Evolutionary conservation across 2,797 vertebrate genomes (phyloP).

Genomic region (Myotis findleyi): DNA sequence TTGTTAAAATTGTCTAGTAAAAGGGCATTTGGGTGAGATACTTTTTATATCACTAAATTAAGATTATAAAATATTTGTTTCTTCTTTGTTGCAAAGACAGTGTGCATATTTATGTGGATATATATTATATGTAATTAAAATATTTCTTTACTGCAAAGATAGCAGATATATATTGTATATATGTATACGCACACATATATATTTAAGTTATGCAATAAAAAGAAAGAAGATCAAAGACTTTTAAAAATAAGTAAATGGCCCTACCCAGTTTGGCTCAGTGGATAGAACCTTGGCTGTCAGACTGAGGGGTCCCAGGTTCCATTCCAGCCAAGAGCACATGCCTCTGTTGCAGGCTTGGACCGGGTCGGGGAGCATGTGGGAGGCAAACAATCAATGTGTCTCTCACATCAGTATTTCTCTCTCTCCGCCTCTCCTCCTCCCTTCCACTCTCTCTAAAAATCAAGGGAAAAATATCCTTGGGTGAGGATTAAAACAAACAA

Average conservation of each 20-base stretch:
- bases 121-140: not conserved
- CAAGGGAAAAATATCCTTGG: too few relatives aligned
- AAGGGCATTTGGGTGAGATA: not conserved
- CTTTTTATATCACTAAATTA: not conserved
- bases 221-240: not conserved
- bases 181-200: not conserved
- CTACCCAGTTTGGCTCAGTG: too few relatives aligned
- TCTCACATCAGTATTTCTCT: too few relatives aligned
- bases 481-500: too few relatives aligned
- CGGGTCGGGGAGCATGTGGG: too few relatives aligned
- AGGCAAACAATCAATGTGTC: too few relatives aligned
- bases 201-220: conserved; percentile 9
- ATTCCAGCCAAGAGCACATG: too few relatives aligned
- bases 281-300: too few relatives aligned
- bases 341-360: too few relatives aligned
- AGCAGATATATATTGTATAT: not conserved
- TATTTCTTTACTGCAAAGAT: not conserved
- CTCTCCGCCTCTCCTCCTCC: too few relatives aligned
- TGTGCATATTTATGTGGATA: not conserved
- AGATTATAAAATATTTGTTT: not conserved
- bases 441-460: too few relatives aligned
- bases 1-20: not conserved
- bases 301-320: too few relatives aligned
- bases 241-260: not conserved
- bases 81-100: not conserved